Conservation (phyloP, 2,113 vertebrate genomes). For the Pelobates fuscus region DNA sequence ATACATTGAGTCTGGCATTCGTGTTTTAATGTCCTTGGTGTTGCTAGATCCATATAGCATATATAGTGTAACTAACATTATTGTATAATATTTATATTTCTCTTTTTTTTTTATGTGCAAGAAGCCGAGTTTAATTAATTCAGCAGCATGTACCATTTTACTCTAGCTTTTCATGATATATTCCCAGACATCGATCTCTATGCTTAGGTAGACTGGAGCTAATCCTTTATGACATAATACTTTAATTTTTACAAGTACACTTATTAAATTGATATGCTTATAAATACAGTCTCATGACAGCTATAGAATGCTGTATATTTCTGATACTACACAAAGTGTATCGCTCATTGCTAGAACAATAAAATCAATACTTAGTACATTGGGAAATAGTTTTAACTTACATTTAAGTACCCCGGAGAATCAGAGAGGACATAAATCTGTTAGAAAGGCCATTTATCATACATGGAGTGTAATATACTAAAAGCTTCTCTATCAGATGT, state of each 20-base stretch:
- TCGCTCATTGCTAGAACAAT: slow-evolving; percentile 31
- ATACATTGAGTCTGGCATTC: too few species aligned
- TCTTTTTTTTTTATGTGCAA: too few species aligned
- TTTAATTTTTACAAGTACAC: slow-evolving; percentile 51
- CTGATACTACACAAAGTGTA: slow-evolving; percentile 43
- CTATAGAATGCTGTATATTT: slow-evolving; percentile 32
- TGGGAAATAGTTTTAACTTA: slow-evolving; percentile 52
- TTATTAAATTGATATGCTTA: slow-evolving; percentile 51
- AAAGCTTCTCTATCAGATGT: slow-evolving; percentile 32
- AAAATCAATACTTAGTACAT: slow-evolving; percentile 48
- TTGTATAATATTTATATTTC: too few species aligned
- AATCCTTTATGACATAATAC: slow-evolving; percentile 50
- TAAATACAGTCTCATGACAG: slow-evolving; percentile 41
- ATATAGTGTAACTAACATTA: too few species aligned
- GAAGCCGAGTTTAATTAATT: too few species aligned
- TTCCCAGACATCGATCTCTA: slow-evolving; percentile 40
- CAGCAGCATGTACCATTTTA: not conserved
- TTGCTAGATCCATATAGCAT: too few species aligned
- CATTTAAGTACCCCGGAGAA: slow-evolving; percentile 49
- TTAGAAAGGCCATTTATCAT: slow-evolving; percentile 46
- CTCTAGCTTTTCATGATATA: slow-evolving; percentile 8
- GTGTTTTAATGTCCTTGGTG: too few species aligned
- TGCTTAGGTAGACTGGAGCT: slow-evolving; percentile 23
- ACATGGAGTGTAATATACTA: slow-evolving; percentile 40
- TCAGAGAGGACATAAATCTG: slow-evolving; percentile 44